Evolutionary conservation across 2,888 invertebrate species (phyloP).

Genomic region (Latheticus oryzae): DNA sequence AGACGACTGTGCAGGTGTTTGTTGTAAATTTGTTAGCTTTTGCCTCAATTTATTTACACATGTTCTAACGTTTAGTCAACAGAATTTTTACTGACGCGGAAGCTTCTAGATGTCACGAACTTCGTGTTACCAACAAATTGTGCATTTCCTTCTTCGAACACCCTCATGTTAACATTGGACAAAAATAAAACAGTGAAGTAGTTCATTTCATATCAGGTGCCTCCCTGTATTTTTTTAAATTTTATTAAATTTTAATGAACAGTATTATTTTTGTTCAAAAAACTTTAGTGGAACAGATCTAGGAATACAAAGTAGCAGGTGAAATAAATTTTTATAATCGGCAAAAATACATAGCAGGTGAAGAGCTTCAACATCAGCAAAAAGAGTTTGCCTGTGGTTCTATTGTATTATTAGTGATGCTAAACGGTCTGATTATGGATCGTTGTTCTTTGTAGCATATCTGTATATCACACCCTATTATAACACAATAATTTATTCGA

Average conservation of each 20-base stretch:
- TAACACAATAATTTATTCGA: conserved; percentile 40
- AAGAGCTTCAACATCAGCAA: conserved; percentile 39
- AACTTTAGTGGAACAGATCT: conserved; percentile 38
- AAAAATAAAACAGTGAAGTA: not conserved
- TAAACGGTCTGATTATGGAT: conserved; percentile 50
- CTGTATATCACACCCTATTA: conserved; percentile 45
- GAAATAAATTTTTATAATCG: conserved; percentile 46
- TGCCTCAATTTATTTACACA: conserved; percentile 44
- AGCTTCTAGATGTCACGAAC: conserved; percentile 48
- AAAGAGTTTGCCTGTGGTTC: conserved; percentile 49
- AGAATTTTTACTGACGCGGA: conserved; percentile 46
- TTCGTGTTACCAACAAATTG: conserved; percentile 49
- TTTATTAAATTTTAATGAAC: conserved; percentile 4
- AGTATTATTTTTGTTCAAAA: conserved; percentile 14
- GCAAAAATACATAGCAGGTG: conserved; percentile 50
- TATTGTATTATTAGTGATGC: conserved; percentile 50
- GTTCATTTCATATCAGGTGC: not conserved
- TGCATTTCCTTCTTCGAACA: conserved; percentile 46
- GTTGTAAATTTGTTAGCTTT: conserved; percentile 31
- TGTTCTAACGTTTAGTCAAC: conserved; percentile 45
- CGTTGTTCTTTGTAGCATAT: conserved; percentile 35
- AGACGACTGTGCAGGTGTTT: conserved; percentile 38
- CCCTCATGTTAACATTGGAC: conserved; percentile 11
- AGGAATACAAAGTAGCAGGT: conserved; percentile 51
- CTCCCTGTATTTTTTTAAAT: not conserved